Percentiles rank a stretch among this genome's conserved stretches.
Conservation (phyloP, 2,797 vertebrate species). For the Morus bassanus region DNA sequence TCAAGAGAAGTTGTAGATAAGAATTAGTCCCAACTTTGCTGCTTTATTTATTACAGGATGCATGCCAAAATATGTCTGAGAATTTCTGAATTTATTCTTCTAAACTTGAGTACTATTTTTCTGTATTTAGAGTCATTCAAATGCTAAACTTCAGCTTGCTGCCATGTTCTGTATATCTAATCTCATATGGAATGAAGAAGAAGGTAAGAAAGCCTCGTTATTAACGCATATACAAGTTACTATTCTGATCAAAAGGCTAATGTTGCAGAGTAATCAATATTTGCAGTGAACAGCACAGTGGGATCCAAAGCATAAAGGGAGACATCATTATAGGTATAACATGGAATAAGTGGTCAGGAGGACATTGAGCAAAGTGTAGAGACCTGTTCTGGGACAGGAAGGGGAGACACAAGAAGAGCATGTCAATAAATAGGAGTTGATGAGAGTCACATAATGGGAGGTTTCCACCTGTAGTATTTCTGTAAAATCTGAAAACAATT, state of each 20-base stretch:
- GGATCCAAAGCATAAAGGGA: background rate
- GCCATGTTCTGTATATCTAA: constrained; percentile 98
- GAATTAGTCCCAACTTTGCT: background rate
- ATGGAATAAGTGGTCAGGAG: background rate
- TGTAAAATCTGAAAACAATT: background rate
- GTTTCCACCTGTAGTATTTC: background rate
- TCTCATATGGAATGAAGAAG: constrained; percentile 98
- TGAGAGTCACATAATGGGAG: background rate
- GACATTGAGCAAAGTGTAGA: background rate
- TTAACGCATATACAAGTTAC: background rate
- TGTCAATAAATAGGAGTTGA: background rate
- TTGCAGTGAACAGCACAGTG: background rate
- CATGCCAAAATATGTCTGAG: background rate
- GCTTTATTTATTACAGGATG: background rate
- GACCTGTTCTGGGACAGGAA: background rate
- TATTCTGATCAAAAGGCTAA: background rate
- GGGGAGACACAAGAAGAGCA: background rate
- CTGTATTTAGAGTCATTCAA: constrained; percentile 88
- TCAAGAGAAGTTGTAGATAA: background rate
- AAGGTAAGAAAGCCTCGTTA: constrained; percentile 81
- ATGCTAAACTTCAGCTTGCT: constrained; percentile 95
- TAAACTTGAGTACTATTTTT: constrained; percentile 30
- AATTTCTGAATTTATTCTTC: background rate
- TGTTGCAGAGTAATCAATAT: background rate
- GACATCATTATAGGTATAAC: background rate